phyloP scores from a whole-genome alignment of 30 jellyfish, hydroid and myxozoan genomes.

The Pelagia noctiluca region DNA sequence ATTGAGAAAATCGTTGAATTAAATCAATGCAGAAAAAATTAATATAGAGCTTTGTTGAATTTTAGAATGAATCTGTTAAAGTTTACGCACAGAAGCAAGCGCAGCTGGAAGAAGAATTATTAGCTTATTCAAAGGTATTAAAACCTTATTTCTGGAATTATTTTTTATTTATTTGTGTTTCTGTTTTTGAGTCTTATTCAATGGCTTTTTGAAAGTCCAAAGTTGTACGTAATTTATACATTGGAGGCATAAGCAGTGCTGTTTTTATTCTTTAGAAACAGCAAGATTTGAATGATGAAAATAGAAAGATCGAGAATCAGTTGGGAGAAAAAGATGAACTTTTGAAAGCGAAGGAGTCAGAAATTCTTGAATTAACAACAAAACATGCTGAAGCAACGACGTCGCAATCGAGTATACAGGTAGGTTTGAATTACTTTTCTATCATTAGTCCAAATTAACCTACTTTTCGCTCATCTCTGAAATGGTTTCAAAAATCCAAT shows the following conservation, averaged over 20 bases:
- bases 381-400: constrained; percentile 19
- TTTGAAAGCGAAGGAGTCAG: constrained; percentile 24
- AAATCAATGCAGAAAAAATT: not conserved
- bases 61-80: not conserved
- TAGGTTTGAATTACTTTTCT: too few relatives aligned
- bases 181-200: too few relatives aligned
- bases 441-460: too few relatives aligned
- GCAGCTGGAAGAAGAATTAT: not conserved
- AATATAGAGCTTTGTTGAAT: not conserved
- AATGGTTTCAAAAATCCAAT: not conserved
- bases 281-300: not conserved
- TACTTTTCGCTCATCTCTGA: too few relatives aligned
- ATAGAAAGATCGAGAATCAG: not conserved
- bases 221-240: not conserved
- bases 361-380: constrained; percentile 6
- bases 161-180: too few relatives aligned
- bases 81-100: not conserved
- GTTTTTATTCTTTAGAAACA: constrained; percentile 12
- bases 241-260: not conserved
- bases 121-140: not conserved
- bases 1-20: not conserved
- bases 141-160: too few relatives aligned
- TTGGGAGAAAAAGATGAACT: constrained; percentile 18
- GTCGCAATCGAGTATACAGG: constrained; percentile 1
- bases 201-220: not conserved